Evolutionary conservation across 2,113 vertebrate species (phyloP).

Genomic region (Psammodynastes pulverulentus): DNA sequence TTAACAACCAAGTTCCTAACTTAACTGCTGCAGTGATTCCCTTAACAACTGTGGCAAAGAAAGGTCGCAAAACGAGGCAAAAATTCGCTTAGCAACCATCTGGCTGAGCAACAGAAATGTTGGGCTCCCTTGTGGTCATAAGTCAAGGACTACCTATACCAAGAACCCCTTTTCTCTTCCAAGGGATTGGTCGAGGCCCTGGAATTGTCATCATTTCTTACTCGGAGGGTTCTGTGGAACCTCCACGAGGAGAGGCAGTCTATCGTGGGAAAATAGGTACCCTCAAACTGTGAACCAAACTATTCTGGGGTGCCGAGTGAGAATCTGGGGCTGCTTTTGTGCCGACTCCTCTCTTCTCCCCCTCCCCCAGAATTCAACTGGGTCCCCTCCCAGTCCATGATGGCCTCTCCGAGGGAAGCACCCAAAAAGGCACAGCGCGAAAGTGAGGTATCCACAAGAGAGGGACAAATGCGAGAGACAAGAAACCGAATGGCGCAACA

Average conservation of each 20-base stretch:
- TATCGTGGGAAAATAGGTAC: background rate
- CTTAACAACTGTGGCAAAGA: background rate
- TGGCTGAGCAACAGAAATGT: background rate
- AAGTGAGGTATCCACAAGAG: slow-evolving; percentile 6
- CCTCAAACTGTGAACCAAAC: background rate
- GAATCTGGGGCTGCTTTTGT: background rate
- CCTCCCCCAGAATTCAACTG: background rate
- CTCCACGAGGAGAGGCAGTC: background rate
- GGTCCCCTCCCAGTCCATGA: background rate
- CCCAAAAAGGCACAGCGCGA: slow-evolving; percentile 1
- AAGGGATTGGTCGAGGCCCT: background rate
- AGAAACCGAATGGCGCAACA: too few species aligned
- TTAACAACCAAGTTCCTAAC: background rate
- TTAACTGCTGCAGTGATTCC: background rate
- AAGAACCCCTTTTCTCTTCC: background rate
- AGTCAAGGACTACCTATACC: background rate
- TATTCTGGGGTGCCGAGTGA: background rate
- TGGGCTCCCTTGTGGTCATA: background rate
- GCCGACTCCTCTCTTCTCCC: too few species aligned
- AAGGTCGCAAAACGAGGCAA: background rate
- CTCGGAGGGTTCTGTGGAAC: background rate
- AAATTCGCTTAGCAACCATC: background rate
- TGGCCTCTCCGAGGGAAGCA: background rate
- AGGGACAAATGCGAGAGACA: background rate
- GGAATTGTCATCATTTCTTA: too few species aligned